Evolutionary conservation across 2,888 invertebrate species (phyloP), one percentile per base, ranked within the genome.

Genomic region (Noctua pronuba): DNA sequence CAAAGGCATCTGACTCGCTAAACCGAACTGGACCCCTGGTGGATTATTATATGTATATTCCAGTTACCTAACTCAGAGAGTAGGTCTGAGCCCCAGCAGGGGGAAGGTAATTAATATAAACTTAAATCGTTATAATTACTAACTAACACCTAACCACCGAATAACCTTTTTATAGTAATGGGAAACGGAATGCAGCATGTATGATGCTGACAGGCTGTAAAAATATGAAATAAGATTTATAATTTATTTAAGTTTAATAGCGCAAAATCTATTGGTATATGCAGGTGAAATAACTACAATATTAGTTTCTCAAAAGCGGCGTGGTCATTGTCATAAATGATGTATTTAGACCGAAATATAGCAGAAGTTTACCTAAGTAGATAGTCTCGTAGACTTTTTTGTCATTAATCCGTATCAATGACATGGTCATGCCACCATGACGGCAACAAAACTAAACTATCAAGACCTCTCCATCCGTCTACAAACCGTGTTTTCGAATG

Each of bases 401-500:
- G 24, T 31, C 4, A 52, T 44, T 52, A 0, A 7, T 24, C 21
- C 10, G 16, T 31, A 0, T 76, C 13, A 35, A 35, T 35, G 52
- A 60, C 10, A 1, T 79, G 13, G 5, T 35, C 41, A 79, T 21
- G 49, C 0, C 31, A 55, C 65, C 18, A 66, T n/a, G 46, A 49
- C 24, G 44, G 21, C n/a, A n/a, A 24, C 66, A 44, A 75, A 24
- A 10, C 5, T 18, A 13, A 91, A 91, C 79, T 82, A 92, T 91
- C 92, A 93, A 93, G 58, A 85, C 73, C 7, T n/a, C 46, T 55
- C 24, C 7, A 41, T 80, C 82, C 75, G 11, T 38, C 58, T 79
- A 76, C 73, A 88, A 80, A 79, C 77, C 81, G 82, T 85, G 90
- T 92, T 92, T 92, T 93, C 92, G 89, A 94, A 93, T 92, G 92